Base-by-base conservation (phyloP, 2,888 invertebrate genomes). In the Apoda limacodes region DNA sequence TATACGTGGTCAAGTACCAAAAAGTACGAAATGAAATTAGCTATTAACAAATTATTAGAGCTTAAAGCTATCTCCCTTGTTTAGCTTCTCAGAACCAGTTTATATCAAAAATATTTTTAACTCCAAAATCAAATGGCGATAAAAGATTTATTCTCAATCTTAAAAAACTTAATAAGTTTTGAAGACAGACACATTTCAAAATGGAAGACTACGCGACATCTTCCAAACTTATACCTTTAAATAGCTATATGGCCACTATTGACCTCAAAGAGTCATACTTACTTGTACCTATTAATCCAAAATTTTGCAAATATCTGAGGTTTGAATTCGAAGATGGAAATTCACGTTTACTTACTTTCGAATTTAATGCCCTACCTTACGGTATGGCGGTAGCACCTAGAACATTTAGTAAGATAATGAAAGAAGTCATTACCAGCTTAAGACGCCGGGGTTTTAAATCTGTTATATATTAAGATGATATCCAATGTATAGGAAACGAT, bases 261-360 rank as follows among this genome's bases (percentile, higher is more conserved):
- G 42, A 47, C 10, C 19, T 47, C 5, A 44, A 46, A 26, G 46
- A 47, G 9, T 22, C 47, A 2, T 47, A 45, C 22, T 26, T 44
- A 7, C 28, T 45, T 9, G 14, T 48, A 5, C 37, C 42, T 3
- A 40, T 46, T 5, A 3, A 9, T 7, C 9, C 9, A 9, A 1
- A 6, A 4, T 5, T 34, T 17, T 17, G 34, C 9, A 50, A 43
- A 31, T 46, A 32, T n/a, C 22, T 48, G 19, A 24, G 45, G 11
- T 48, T 48, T 15, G 17, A 38, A 20, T 43, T 39, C 32, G 5
- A 30, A 4, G 10, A 30, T 4, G 39, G n/a, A n/a, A n/a, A 41
- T 10, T 40, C 3, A 22, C 9, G 11, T 4, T 5, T 13, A 2
- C n/a, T 28, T 13, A 28, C 22, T 3, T 34, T 30, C 13, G 21